These are phyloP conservation scores for Dione vanillae DNA, from an alignment of 2,888 invertebrate genomes.

Conservation along the genomic window DNA sequence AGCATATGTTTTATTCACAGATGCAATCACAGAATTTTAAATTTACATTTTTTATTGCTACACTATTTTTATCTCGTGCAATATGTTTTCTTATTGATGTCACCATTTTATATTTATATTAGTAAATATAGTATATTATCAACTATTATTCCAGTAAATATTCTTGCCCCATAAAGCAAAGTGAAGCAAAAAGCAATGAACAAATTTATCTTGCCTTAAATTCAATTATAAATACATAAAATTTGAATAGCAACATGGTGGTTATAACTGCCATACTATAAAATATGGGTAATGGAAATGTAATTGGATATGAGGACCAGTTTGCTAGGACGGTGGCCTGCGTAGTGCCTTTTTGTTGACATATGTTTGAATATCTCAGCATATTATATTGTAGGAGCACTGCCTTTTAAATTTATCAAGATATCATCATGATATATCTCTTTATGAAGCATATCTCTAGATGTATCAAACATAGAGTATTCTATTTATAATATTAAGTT, in stretches of 20 bases:
- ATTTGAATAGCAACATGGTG: not conserved
- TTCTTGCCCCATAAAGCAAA: too few relatives aligned
- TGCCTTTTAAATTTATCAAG: conserved; percentile 54
- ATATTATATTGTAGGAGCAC: conserved; percentile 62
- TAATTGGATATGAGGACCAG: conserved; percentile 66
- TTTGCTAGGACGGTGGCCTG: conserved; percentile 76
- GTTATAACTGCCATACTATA: not conserved
- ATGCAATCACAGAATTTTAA: too few relatives aligned
- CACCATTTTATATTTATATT: not conserved
- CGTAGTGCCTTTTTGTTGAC: conserved; percentile 75
- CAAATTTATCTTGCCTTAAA: not conserved
- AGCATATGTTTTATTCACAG: not conserved
- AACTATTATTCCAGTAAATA: too few relatives aligned
- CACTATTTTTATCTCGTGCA: not conserved
- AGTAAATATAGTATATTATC: too few relatives aligned
- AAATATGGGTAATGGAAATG: not conserved
- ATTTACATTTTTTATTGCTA: not conserved
- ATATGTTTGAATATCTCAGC: conserved; percentile 42
- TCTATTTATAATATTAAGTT: conserved; percentile 1
- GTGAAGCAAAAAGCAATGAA: not conserved
- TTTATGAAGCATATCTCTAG: conserved; percentile 21
- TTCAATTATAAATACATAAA: not conserved
- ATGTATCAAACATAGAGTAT: conserved; percentile 16
- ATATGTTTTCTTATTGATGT: not conserved
- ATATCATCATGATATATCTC: conserved; percentile 12